These are phyloP conservation scores for Nomada lathburiana DNA, from an alignment of 2,888 invertebrate genomes.

Conservation along the genomic window DNA sequence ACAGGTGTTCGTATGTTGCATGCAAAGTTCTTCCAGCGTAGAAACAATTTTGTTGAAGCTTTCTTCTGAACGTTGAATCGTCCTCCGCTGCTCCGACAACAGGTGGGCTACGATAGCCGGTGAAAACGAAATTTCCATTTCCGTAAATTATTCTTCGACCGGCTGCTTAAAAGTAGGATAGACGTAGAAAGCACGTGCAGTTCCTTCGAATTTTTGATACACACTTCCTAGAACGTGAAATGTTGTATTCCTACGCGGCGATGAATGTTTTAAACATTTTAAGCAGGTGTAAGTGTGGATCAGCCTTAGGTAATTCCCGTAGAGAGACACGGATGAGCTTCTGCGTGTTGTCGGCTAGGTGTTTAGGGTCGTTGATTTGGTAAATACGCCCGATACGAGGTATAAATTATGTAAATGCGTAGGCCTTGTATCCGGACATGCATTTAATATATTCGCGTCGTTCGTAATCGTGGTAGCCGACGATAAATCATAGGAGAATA, in stretches of 20 bases:
- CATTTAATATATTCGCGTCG: slow-evolving; percentile 46
- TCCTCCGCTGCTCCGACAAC: no score
- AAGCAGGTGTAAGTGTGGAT: neutral
- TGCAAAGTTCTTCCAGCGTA: no score
- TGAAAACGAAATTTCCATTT: no score
- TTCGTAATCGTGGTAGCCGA: slow-evolving; percentile 41
- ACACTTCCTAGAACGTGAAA: no score
- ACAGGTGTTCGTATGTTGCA: no score
- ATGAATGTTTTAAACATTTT: neutral
- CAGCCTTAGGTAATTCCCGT: neutral
- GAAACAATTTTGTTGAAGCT: no score
- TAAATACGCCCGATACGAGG: slow-evolving; percentile 40
- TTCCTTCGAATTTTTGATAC: no score
- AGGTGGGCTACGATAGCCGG: no score
- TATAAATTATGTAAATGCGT: slow-evolving; percentile 58
- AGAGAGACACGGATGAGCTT: slow-evolving; percentile 12
- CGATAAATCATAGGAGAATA: slow-evolving; percentile 47
- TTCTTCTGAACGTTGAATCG: no score
- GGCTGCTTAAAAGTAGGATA: no score
- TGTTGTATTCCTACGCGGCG: neutral
- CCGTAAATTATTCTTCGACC: no score
- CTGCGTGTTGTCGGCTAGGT: neutral
- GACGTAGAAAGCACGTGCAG: no score
- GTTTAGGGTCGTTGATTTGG: slow-evolving; percentile 50
- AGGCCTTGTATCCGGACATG: slow-evolving; percentile 34